These are phyloP conservation scores for Sycophila texana DNA, from an alignment of 2,888 invertebrate species.

Conservation along the genomic window DNA sequence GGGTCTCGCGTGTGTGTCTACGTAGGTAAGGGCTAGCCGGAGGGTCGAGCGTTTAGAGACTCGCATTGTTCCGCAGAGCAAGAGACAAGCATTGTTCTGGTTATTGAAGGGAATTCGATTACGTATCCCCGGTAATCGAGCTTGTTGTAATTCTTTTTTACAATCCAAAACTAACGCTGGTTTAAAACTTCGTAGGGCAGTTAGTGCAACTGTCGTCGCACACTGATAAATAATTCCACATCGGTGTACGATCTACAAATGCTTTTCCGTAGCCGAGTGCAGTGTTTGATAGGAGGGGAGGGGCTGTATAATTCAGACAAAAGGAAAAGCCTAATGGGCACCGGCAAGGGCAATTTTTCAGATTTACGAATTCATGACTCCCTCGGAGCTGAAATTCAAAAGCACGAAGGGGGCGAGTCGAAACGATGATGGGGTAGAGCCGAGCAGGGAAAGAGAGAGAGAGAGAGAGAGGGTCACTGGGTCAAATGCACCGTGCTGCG, in stretches of 20 bases:
- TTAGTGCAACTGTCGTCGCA: too few relatives aligned
- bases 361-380: conserved; percentile 15
- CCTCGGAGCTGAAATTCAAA: conserved; percentile 19
- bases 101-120: conserved; percentile 14
- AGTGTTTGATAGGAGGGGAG: neutral
- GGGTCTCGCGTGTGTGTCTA: neutral
- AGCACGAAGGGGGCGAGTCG: conserved; percentile 36
- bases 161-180: too few relatives aligned
- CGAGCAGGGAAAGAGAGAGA: conserved; percentile 57
- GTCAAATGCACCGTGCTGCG: conserved; percentile 66
- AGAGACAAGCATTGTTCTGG: neutral
- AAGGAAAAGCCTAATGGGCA: neutral
- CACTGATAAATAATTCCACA: too few relatives aligned
- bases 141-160: neutral
- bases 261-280: too few relatives aligned
- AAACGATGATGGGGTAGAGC: conserved; percentile 30
- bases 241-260: too few relatives aligned
- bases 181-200: too few relatives aligned
- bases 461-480: conserved; percentile 71
- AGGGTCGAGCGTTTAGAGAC: neutral
- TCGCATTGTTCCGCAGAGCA: neutral
- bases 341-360: neutral
- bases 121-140: neutral
- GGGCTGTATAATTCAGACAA: neutral
- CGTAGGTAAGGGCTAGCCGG: neutral